Evolutionary conservation across 2,888 invertebrate species (phyloP).

Genomic region (Melolontha melolontha): DNA sequence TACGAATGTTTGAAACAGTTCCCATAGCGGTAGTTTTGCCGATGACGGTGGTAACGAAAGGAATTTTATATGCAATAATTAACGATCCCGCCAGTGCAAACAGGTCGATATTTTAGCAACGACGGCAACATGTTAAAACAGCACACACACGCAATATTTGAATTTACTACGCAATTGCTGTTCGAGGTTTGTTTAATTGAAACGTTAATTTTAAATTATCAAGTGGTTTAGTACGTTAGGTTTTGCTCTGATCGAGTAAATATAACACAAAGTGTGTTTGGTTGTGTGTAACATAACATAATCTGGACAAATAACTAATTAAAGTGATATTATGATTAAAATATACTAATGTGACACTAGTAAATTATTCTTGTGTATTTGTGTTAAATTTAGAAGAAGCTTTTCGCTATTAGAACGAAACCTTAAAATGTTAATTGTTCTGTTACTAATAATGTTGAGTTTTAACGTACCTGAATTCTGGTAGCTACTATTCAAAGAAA

Average conservation of each 20-base stretch:
- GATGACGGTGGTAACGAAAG: neutral
- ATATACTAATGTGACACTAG: too few relatives aligned
- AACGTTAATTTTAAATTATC: constrained; percentile 33
- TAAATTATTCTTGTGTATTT: too few relatives aligned
- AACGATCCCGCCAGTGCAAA: neutral
- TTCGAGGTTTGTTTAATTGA: constrained; percentile 30
- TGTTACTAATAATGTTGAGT: too few relatives aligned
- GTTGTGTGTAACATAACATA: too few relatives aligned
- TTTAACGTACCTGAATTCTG: too few relatives aligned
- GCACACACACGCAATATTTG: constrained; percentile 17
- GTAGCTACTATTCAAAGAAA: too few relatives aligned
- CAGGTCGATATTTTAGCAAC: constrained; percentile 18
- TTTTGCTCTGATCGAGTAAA: neutral
- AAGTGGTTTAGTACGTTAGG: neutral
- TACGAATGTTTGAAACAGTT: neutral
- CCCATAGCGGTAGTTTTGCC: neutral
- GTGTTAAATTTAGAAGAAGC: too few relatives aligned
- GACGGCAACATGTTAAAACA: constrained; percentile 16
- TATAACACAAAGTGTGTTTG: neutral
- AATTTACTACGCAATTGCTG: constrained; percentile 24
- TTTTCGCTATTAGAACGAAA: too few relatives aligned
- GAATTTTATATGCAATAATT: constrained; percentile 2
- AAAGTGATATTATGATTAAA: too few relatives aligned
- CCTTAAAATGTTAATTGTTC: too few relatives aligned
- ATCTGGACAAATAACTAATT: too few relatives aligned